Base-by-base conservation (phyloP, 64 coral and sea anemone genomes). In the Stichodactyla helianthus region DNA sequence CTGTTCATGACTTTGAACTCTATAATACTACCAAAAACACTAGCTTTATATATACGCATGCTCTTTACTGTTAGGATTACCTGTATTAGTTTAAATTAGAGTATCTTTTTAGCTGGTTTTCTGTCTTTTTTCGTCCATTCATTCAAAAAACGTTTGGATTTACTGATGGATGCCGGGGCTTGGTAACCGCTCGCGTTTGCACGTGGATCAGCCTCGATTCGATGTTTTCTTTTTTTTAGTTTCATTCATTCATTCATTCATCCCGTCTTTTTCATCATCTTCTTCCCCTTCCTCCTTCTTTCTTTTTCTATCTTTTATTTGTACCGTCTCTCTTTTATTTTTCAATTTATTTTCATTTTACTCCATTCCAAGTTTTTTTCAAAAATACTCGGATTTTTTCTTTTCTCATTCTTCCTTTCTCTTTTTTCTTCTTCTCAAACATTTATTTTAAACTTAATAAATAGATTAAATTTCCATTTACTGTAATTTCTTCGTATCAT, bases 171-270 rank as follows among this genome's bases (percentile, higher is more conserved):
- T 74, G 26, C 68, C 68, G 78, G 52, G 17, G 25, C 78, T 81
- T 52, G 50, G 77, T 79, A 79, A 76, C 70, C 70, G n/a, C 70
- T 20, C 70, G 18, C 9, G 14, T 71, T 27, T 27, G 88, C 50
- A 74, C 88, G 83, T 83, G 17, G n/a, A 64, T 82, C 61, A 22
- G 23, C 87, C 65, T 22, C 87, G 28, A 63, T 53, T 5, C 35
- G 35, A 44, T 44, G 35, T 0, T 44, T 44, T 44, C 35, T 44
- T 44, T 44, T 44, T 44, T 44, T 44, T 3, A 3, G 2, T 44
- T 44, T 44, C 35, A 44, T 44, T 44, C 35, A 44, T 44, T 44
- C 35, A 4, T 7, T 81, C 26, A 18, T 51, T 52, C 51, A 52
- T 81, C n/a, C 50, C 53, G 51, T 19, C 52, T 79, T 50, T 19